Percentiles rank a stretch among this genome's conserved stretches.
phyloP scores from a whole-genome alignment of 2,888 invertebrate species.

The Hypsopygia costalis region DNA sequence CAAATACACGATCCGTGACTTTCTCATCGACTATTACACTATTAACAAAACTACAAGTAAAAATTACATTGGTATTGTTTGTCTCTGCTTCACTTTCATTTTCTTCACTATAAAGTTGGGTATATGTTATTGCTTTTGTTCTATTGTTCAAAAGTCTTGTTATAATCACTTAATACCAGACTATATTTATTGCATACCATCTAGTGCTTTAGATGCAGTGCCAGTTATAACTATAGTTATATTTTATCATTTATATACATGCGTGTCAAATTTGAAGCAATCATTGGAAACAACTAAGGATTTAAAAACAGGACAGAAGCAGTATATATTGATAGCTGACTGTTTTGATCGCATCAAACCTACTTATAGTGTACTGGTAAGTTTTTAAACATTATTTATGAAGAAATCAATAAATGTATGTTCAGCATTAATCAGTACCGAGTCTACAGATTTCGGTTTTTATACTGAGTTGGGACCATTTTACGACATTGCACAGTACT shows the following conservation, averaged over 20 bases:
- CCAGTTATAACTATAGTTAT: neutral
- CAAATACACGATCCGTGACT: neutral
- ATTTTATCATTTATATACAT: neutral
- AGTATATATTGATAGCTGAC: neutral
- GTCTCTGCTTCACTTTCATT: neutral
- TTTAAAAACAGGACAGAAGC: neutral
- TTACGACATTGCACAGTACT: no score
- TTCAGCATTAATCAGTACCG: no score
- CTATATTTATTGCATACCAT: neutral
- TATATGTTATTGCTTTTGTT: neutral
- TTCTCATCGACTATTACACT: neutral
- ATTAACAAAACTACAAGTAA: neutral
- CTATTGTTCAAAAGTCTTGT: neutral
- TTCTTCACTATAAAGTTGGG: neutral
- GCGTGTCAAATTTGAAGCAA: neutral
- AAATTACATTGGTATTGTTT: neutral
- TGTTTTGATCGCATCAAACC: neutral
- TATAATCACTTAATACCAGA: neutral
- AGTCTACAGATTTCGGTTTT: no score
- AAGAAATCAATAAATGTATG: neutral
- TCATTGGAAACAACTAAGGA: neutral
- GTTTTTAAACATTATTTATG: neutral
- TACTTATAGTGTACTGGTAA: neutral
- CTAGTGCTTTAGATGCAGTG: neutral
- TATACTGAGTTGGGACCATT: no score